Percentiles rank a stretch among this genome's conserved stretches.
These are phyloP conservation scores for Drosophila pectinifera DNA, from an alignment of 1,140 invertebrate genomes.

Conservation along the genomic window DNA sequence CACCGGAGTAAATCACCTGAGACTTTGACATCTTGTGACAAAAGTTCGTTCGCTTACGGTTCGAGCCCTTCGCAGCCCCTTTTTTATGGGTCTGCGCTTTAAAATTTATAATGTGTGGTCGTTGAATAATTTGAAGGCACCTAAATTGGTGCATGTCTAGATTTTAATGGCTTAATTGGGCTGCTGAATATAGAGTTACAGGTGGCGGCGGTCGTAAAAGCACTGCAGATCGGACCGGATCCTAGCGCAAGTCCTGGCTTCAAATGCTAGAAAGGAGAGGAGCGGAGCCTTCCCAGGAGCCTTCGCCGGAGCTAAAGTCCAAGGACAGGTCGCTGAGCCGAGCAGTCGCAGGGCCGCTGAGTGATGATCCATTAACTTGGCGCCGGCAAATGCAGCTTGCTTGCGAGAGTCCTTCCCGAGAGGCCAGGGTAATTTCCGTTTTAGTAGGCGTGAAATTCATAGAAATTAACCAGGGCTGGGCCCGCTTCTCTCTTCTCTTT, in stretches of 20 bases:
- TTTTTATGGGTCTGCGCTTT: slow-evolving; percentile 64
- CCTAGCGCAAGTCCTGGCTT: background rate
- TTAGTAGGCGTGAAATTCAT: slow-evolving; percentile 79
- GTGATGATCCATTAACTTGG: slow-evolving; percentile 70
- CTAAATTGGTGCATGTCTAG: slow-evolving; percentile 82
- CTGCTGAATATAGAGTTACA: slow-evolving; percentile 44
- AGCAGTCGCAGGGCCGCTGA: slow-evolving; percentile 24
- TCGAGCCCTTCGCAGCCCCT: background rate
- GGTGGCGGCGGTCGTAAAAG: slow-evolving; percentile 8
- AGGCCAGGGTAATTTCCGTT: slow-evolving; percentile 29
- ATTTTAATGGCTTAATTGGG: slow-evolving; percentile 81
- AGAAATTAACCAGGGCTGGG: slow-evolving; percentile 64
- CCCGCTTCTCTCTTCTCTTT: slow-evolving; percentile 8
- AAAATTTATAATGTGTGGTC: slow-evolving; percentile 84
- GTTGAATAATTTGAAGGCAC: slow-evolving; percentile 81
- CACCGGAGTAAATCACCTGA: slow-evolving; percentile 71
- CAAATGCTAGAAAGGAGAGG: slow-evolving; percentile 2
- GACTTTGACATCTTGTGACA: slow-evolving; percentile 77
- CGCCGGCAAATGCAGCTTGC: slow-evolving; percentile 55
- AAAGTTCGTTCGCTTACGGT: slow-evolving; percentile 52
- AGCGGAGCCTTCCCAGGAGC: background rate
- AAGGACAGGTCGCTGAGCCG: slow-evolving; percentile 17
- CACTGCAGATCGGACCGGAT: background rate
- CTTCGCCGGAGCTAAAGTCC: background rate
- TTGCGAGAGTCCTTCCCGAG: slow-evolving; percentile 9